Percentiles rank a stretch among this genome's conserved stretches.
Evolutionary conservation across 2,888 invertebrate species (phyloP).

Genomic region (Drosophila merina): DNA sequence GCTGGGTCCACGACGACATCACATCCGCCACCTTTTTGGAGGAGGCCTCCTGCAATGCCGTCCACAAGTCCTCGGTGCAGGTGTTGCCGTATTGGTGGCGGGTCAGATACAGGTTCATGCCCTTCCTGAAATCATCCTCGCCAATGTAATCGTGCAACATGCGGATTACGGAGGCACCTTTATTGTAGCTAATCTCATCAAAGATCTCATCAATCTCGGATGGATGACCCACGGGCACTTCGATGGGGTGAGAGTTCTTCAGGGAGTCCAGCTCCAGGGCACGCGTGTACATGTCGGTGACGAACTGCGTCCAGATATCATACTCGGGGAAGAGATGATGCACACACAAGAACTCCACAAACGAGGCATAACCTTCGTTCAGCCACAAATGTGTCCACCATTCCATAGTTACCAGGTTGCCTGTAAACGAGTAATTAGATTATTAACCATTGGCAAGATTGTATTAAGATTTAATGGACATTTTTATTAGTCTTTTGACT

Average conservation of each 20-base stretch:
- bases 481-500: background rate
- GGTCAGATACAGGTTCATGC: constrained; percentile 95
- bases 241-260: constrained; percentile 97
- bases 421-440: constrained; percentile 39
- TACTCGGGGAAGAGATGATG: constrained; percentile 96
- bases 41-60: constrained; percentile 93
- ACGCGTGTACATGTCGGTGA: constrained; percentile 92
- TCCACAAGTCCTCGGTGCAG: constrained; percentile 97
- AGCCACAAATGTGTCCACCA: constrained; percentile 99
- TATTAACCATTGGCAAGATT: background rate
- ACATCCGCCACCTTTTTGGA: constrained; percentile 94
- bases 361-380: constrained; percentile 98
- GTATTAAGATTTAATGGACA: background rate
- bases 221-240: constrained; percentile 97
- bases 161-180: constrained; percentile 96
- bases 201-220: constrained; percentile 98
- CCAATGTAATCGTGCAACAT: constrained; percentile 98
- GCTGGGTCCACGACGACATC: constrained; percentile 98
- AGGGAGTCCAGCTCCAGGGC: constrained; percentile 94
- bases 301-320: constrained; percentile 98
- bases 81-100: constrained; percentile 96
- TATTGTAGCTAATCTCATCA: constrained; percentile 98
- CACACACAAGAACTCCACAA: constrained; percentile 97
- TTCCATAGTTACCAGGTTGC: constrained; percentile 97
- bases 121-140: constrained; percentile 95